Conservation (phyloP, 2,797 vertebrate genomes). For the Phyllotis vaccarum region DNA sequence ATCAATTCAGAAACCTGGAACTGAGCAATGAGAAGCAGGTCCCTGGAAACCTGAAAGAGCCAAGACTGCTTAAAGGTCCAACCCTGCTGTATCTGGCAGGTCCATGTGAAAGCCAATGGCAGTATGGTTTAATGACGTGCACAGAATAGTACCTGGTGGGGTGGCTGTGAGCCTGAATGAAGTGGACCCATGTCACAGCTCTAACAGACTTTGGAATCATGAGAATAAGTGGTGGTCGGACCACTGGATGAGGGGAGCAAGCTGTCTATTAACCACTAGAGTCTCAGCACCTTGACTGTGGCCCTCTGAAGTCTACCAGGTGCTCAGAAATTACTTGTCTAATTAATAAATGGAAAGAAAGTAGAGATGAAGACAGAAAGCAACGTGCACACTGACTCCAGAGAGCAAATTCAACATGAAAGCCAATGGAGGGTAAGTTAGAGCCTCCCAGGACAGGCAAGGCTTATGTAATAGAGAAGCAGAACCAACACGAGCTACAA, state of each 20-base stretch:
- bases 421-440: not conserved
- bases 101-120: accelerated
- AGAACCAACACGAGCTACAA: no score
- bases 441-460: not conserved
- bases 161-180: not conserved
- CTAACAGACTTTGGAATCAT: not conserved
- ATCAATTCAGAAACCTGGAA: not conserved
- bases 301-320: not conserved
- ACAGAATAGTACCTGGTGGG: not conserved
- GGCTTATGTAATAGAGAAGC: not conserved
- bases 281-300: not conserved
- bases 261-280: not conserved
- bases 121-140: accelerated
- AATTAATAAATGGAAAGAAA: not conserved
- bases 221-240: not conserved
- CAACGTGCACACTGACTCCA: not conserved
- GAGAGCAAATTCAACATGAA: not conserved
- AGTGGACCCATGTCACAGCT: not conserved
- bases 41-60: not conserved
- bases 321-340: not conserved
- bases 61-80: not conserved
- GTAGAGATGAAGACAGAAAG: not conserved
- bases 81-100: not conserved
- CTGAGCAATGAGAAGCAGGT: not conserved
- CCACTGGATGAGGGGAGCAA: not conserved